A percentile compares a stretch with the other conserved stretches of the same genome.
These are phyloP conservation scores for Sicus ferrugineus DNA, from an alignment of 2,888 invertebrate genomes.

Conservation along the genomic window DNA sequence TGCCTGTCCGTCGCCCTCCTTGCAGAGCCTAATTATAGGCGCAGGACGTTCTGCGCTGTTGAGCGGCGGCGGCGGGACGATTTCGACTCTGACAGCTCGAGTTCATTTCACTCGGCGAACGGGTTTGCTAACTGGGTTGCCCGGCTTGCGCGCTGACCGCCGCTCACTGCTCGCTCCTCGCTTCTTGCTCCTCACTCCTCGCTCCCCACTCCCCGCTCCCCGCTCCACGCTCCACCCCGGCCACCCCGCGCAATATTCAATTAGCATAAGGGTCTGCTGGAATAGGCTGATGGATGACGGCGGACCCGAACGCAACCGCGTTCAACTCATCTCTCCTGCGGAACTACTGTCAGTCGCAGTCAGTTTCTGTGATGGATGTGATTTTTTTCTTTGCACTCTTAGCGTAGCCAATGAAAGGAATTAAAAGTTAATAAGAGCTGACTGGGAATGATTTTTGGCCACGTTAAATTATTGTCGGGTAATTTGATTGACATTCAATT, in stretches of 20 bases:
- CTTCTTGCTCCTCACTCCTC: no score
- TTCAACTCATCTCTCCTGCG: conserved; percentile 12
- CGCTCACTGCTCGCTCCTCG: no score
- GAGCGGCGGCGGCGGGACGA: background rate
- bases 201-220: no score
- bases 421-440: background rate
- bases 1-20: background rate
- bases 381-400: background rate
- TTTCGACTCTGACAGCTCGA: background rate
- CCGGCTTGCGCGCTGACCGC: background rate
- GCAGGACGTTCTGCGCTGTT: conserved; percentile 24
- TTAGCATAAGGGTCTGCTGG: conserved; percentile 15
- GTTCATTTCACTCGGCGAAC: background rate
- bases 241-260: conserved; percentile 29
- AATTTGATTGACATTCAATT: conserved; percentile 21
- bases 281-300: conserved; percentile 18
- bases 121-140: background rate
- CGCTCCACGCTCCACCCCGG: no score
- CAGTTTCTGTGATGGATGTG: conserved; percentile 23
- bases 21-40: conserved; percentile 28
- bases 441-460: background rate
- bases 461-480: background rate
- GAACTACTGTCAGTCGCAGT: conserved; percentile 29
- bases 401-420: background rate
- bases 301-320: conserved; percentile 15